A percentile compares a stretch with the other conserved stretches of the same genome.
phyloP scores from a whole-genome alignment of 1,140 invertebrate genomes.

The Aradophagus sp. region DNA sequence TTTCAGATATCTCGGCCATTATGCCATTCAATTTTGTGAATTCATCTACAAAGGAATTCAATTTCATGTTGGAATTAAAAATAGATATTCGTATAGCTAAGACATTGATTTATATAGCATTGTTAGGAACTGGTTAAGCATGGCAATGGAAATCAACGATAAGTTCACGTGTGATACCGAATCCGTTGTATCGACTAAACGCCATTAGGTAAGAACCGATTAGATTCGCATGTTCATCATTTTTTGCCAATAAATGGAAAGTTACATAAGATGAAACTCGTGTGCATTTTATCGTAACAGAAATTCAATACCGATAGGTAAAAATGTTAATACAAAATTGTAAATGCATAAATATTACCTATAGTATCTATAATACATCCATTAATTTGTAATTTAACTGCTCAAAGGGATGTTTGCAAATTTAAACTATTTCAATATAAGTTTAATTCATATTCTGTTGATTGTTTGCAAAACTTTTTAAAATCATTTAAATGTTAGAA shows the following conservation, averaged over 20 bases:
- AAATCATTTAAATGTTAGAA: too few relatives aligned
- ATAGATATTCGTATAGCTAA: slow-evolving; percentile 20
- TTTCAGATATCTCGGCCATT: too few relatives aligned
- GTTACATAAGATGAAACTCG: slow-evolving; percentile 12
- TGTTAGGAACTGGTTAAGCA: slow-evolving; percentile 38
- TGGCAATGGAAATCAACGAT: slow-evolving; percentile 37
- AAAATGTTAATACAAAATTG: too few relatives aligned
- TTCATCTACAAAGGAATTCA: slow-evolving; percentile 17
- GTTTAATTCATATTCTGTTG: too few relatives aligned
- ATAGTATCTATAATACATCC: too few relatives aligned
- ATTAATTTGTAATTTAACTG: too few relatives aligned
- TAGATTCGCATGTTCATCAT: slow-evolving; percentile 21
- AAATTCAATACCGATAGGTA: too few relatives aligned
- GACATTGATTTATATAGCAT: slow-evolving; percentile 26
- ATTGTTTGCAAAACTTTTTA: too few relatives aligned
- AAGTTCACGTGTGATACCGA: slow-evolving; percentile 29
- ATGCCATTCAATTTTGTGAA: slow-evolving; percentile 25
- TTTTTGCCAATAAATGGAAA: slow-evolving; percentile 7
- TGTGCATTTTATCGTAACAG: too few relatives aligned
- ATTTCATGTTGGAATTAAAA: slow-evolving; percentile 24
- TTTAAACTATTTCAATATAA: too few relatives aligned
- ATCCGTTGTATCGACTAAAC: slow-evolving; percentile 30
- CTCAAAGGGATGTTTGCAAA: too few relatives aligned
- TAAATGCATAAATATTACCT: too few relatives aligned
- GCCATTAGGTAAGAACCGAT: slow-evolving; percentile 41